Evolutionary conservation across 1,140 invertebrate genomes (phyloP).

Genomic region (Scaptodrosophila lebanonensis): DNA sequence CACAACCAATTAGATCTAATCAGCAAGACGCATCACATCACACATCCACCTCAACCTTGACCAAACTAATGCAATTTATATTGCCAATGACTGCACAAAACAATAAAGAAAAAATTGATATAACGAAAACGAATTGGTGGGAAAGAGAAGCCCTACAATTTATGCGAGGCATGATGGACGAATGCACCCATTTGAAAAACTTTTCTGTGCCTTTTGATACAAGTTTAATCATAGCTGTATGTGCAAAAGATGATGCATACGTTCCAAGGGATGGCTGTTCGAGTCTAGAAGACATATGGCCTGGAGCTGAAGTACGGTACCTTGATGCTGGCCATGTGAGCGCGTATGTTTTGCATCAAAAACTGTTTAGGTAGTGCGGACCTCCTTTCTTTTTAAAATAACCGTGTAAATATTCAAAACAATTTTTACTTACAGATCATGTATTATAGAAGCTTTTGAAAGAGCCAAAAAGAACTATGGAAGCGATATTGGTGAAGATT

Average conservation of each 20-base stretch:
- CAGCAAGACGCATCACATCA: too few species aligned
- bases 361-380: conserved; percentile 85
- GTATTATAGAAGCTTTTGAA: conserved; percentile 82
- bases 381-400: background rate
- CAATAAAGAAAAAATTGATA: conserved; percentile 73
- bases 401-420: background rate
- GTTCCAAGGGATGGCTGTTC: conserved; percentile 90
- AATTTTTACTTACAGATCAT: conserved; percentile 78
- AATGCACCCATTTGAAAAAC: conserved; percentile 97
- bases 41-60: conserved; percentile 42
- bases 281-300: conserved; percentile 92
- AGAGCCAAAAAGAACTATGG: conserved; percentile 79
- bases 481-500: conserved; percentile 27
- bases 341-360: conserved; percentile 92
- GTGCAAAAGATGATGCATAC: conserved; percentile 94
- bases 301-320: conserved; percentile 91
- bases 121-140: conserved; percentile 80
- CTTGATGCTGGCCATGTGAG: conserved; percentile 93
- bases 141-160: conserved; percentile 91
- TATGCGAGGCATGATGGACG: conserved; percentile 99
- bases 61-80: conserved; percentile 69
- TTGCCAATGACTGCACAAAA: conserved; percentile 42
- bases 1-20: too few species aligned
- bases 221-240: conserved; percentile 89
- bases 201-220: conserved; percentile 92